These are phyloP conservation scores for Hemicrepidius hirtus DNA, from an alignment of 2,888 invertebrate genomes.

Conservation along the genomic window DNA sequence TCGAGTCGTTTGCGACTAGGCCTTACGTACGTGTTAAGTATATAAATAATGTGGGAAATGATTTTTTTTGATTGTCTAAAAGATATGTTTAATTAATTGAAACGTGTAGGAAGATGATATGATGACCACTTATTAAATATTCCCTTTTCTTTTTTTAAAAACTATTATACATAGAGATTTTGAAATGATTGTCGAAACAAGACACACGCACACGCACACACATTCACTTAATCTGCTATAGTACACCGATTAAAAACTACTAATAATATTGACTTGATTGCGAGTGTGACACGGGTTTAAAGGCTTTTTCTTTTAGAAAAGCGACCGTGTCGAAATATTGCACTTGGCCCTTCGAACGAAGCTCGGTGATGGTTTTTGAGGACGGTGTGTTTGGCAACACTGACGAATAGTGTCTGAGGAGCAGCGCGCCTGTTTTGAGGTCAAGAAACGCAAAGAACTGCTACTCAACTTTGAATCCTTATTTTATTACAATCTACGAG, in stretches of 20 bases:
- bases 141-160: slow-evolving; percentile 38
- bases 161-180: slow-evolving; percentile 43
- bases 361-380: slow-evolving; percentile 57
- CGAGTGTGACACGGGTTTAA: slow-evolving; percentile 61
- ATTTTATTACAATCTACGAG: slow-evolving; percentile 39
- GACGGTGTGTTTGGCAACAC: slow-evolving; percentile 61
- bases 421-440: slow-evolving; percentile 57
- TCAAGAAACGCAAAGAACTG: slow-evolving; percentile 60
- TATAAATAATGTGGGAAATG: slow-evolving; percentile 33
- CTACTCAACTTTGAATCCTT: slow-evolving; percentile 37
- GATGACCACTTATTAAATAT: slow-evolving; percentile 49
- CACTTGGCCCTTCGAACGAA: slow-evolving; percentile 65
- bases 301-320: slow-evolving; percentile 11
- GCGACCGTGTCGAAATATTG: slow-evolving; percentile 54
- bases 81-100: slow-evolving; percentile 67
- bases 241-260: slow-evolving; percentile 48
- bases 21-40: slow-evolving; percentile 34
- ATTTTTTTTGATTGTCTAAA: slow-evolving; percentile 56
- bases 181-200: slow-evolving; percentile 49
- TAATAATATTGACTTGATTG: slow-evolving; percentile 67
- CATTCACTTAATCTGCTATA: slow-evolving; percentile 32
- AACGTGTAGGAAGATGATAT: slow-evolving; percentile 67
- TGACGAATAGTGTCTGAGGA: slow-evolving; percentile 46
- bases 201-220: slow-evolving; percentile 43
- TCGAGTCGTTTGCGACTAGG: slow-evolving; percentile 41